These are phyloP conservation scores for Morpho helenor DNA, from an alignment of 2,888 invertebrate genomes.

Conservation along the genomic window DNA sequence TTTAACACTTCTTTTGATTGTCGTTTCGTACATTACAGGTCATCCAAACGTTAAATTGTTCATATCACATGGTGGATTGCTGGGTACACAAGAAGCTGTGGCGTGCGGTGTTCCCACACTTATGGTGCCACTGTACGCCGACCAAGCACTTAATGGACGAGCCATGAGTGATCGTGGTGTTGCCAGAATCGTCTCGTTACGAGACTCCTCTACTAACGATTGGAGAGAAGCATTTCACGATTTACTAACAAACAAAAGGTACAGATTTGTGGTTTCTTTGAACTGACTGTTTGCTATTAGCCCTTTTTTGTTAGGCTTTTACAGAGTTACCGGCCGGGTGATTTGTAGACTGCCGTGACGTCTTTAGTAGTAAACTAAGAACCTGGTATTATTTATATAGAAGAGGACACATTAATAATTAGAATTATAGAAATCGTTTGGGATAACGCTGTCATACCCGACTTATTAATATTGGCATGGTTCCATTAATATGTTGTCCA, in stretches of 20 bases:
- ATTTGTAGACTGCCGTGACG: no score
- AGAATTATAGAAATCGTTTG: no score
- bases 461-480: no score
- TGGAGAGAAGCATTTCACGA: conserved; percentile 59
- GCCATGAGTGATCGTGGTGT: conserved; percentile 73
- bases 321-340: no score
- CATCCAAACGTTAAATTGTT: conserved; percentile 78
- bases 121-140: conserved; percentile 76
- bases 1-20: background rate
- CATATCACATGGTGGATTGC: conserved; percentile 81
- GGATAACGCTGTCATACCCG: no score
- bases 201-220: conserved; percentile 44
- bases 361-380: no score
- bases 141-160: conserved; percentile 72
- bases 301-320: no score
- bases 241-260: conserved; percentile 65
- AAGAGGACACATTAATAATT: no score
- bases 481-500: no score
- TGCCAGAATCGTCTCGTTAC: conserved; percentile 56
- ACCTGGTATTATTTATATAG: no score
- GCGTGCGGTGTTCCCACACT: conserved; percentile 77
- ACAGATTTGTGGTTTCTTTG: conserved; percentile 7
- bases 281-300: no score
- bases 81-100: conserved; percentile 80
- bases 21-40: conserved; percentile 40